These are phyloP conservation scores for Oconnorella tubifera DNA, from an alignment of 2,888 invertebrate genomes.

Conservation along the genomic window DNA sequence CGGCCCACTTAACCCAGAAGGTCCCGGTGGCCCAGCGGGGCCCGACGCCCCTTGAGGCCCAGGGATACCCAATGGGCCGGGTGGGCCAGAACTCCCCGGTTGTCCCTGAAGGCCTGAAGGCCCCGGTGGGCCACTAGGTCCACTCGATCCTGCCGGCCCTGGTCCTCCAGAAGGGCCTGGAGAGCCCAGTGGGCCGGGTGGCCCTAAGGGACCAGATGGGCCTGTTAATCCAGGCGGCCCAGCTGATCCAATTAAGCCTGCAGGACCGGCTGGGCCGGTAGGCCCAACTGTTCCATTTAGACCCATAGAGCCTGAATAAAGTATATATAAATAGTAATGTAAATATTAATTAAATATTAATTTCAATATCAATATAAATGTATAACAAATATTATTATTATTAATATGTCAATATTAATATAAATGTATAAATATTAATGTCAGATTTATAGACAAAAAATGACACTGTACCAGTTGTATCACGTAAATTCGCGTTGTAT, in stretches of 20 bases:
- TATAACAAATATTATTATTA: too few species aligned
- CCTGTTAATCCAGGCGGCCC: slow-evolving; percentile 21
- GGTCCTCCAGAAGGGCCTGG: not conserved
- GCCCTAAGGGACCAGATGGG: slow-evolving; percentile 11
- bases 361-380: too few species aligned
- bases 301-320: slow-evolving; percentile 15
- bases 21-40: not conserved
- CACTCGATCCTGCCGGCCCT: slow-evolving; percentile 6
- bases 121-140: slow-evolving; percentile 23
- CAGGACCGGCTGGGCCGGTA: slow-evolving; percentile 19
- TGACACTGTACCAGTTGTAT: too few species aligned
- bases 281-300: slow-evolving; percentile 18
- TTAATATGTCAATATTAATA: too few species aligned
- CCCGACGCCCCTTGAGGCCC: not conserved
- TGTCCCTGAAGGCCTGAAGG: slow-evolving; percentile 13
- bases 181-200: slow-evolving; percentile 14
- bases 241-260: slow-evolving; percentile 18
- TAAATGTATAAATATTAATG: too few species aligned
- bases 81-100: not conserved
- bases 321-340: not conserved
- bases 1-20: not conserved
- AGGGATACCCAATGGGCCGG: not conserved
- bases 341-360: too few species aligned
- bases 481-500: too few species aligned
- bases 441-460: too few species aligned